Evolutionary conservation across 2,888 invertebrate genomes (phyloP).

Genomic region (Uloborus plumipes): DNA sequence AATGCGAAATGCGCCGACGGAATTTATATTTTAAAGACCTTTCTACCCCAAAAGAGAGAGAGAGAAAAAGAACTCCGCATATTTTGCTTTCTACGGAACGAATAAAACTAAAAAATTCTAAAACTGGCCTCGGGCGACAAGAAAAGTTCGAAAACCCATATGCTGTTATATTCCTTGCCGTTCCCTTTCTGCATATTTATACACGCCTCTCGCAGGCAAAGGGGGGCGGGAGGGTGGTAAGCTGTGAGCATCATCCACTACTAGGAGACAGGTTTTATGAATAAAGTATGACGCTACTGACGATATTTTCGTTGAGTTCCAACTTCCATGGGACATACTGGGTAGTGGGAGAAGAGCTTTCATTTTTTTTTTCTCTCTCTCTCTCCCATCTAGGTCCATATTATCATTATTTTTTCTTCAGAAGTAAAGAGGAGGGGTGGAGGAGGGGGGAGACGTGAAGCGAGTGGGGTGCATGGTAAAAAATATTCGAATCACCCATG

Average conservation of each 20-base stretch:
- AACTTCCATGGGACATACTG: constrained; percentile 9
- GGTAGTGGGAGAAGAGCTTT: constrained; percentile 14
- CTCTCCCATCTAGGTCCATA: constrained; percentile 1
- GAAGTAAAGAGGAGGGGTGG: no score
- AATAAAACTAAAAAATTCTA: no score
- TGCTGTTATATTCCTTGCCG: constrained; percentile 4
- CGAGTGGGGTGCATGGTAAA: background rate
- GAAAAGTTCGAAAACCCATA: no score
- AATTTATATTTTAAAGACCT: no score
- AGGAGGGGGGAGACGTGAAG: constrained; percentile 5
- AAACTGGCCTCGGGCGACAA: no score
- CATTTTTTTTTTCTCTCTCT: constrained; percentile 13
- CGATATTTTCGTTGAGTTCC: constrained; percentile 18
- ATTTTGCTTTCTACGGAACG: no score
- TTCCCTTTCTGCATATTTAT: constrained; percentile 44
- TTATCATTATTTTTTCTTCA: constrained; percentile 1
- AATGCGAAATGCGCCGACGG: no score
- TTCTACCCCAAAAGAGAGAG: no score
- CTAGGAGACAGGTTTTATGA: constrained; percentile 49
- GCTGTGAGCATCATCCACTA: background rate
- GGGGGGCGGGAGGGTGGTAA: no score
- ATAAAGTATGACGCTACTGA: constrained; percentile 45
- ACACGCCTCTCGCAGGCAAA: constrained; percentile 3
- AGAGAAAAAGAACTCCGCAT: no score
- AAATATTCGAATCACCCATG: background rate